These are phyloP conservation scores for Diadema setosum DNA, from an alignment of 35 echinoderm and acorn worm species.

Conservation along the genomic window DNA sequence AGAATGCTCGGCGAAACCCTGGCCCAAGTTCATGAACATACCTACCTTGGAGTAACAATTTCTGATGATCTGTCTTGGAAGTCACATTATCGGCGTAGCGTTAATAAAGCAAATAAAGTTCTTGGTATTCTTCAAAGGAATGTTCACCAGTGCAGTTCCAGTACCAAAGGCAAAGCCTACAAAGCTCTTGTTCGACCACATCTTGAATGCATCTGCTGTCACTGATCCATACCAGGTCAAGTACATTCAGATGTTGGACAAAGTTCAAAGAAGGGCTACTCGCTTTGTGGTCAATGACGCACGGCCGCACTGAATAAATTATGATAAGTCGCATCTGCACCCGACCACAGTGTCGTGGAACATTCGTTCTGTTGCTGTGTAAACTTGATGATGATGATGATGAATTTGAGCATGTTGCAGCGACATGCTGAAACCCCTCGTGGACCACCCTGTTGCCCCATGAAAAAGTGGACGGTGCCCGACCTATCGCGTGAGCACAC, in stretches of 20 bases:
- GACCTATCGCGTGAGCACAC: too few species aligned
- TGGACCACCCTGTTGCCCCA: too few species aligned
- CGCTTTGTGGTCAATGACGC: background rate
- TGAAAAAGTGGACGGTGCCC: too few species aligned
- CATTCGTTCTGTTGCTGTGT: background rate
- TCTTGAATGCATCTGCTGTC: background rate
- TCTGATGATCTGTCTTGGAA: too few species aligned
- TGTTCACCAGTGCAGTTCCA: background rate
- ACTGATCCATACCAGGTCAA: background rate
- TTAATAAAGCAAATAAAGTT: conserved; percentile 1
- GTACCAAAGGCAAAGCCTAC: background rate
- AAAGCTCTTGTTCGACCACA: conserved; percentile 6
- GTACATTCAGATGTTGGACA: background rate
- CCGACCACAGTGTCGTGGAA: background rate
- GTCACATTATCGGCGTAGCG: background rate
- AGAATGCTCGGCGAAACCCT: too few species aligned
- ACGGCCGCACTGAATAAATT: background rate
- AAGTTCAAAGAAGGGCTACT: background rate
- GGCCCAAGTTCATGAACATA: too few species aligned
- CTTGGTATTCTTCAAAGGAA: background rate
- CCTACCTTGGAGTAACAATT: too few species aligned
- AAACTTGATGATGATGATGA: background rate
- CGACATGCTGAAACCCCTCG: too few species aligned
- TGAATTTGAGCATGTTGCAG: too few species aligned
- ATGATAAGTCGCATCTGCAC: background rate